Conservation (phyloP, 2,888 invertebrate genomes). For the Apocheima hispidaria region DNA sequence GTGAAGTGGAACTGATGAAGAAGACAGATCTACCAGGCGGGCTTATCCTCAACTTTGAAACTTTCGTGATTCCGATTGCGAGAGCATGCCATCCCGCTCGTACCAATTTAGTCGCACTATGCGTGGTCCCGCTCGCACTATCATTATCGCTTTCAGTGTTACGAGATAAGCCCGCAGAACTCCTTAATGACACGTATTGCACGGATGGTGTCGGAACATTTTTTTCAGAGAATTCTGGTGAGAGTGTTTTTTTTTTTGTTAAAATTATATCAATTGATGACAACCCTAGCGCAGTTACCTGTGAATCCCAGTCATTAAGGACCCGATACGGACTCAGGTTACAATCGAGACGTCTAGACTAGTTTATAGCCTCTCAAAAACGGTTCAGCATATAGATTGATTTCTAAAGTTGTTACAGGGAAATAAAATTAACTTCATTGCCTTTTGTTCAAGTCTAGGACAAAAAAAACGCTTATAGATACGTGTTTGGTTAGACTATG, state of each 20-base stretch:
- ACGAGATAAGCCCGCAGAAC: too few species aligned
- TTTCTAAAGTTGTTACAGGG: slow-evolving; percentile 24
- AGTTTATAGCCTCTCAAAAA: slow-evolving; percentile 46
- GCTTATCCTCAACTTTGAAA: too few species aligned
- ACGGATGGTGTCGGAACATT: too few species aligned
- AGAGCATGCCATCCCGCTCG: too few species aligned
- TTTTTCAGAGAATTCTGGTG: neutral
- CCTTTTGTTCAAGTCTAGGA: neutral
- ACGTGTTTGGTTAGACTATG: too few species aligned
- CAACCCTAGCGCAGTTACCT: slow-evolving; percentile 40
- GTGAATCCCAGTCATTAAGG: slow-evolving; percentile 40
- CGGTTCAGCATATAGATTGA: slow-evolving; percentile 47
- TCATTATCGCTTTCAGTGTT: too few species aligned
- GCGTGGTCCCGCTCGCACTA: too few species aligned
- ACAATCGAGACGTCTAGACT: slow-evolving; percentile 53
- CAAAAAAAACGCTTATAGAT: neutral
- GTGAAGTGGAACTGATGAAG: too few species aligned
- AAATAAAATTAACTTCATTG: neutral
- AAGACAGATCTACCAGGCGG: too few species aligned
- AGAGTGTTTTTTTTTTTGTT: neutral
- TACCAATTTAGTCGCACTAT: too few species aligned
- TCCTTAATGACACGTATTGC: too few species aligned
- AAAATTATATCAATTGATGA: neutral
- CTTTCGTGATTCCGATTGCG: too few species aligned
- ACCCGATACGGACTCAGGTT: slow-evolving; percentile 31